A percentile compares a stretch with the other conserved stretches of the same genome.
These are phyloP conservation scores for Channa striata DNA, from an alignment of 2,797 vertebrate species.

Conservation along the genomic window DNA sequence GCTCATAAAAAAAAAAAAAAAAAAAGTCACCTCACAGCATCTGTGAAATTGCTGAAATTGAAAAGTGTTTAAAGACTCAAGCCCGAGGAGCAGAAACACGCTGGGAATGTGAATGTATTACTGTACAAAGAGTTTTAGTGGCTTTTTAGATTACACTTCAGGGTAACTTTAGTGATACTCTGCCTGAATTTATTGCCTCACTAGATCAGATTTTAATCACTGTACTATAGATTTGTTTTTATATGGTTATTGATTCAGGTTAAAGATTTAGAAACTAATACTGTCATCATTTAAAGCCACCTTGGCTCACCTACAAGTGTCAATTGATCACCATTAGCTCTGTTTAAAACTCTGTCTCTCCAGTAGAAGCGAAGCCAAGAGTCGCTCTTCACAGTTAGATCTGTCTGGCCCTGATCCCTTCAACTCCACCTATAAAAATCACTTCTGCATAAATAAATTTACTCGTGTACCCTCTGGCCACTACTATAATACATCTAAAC, in stretches of 20 bases:
- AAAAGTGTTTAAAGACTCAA: constrained; percentile 17
- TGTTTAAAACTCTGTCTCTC: constrained; percentile 31
- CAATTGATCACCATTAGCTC: constrained; percentile 16
- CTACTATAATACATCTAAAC: constrained; percentile 66
- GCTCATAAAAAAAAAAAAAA: constrained; percentile 28
- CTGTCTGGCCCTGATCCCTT: constrained; percentile 11
- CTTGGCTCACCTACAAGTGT: constrained; percentile 27
- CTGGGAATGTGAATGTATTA: constrained; percentile 42
- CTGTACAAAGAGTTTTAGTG: constrained; percentile 3
- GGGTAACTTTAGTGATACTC: constrained; percentile 17
- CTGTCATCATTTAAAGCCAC: constrained; percentile 35
- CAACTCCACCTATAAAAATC: constrained; percentile 33
- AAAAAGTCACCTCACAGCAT: constrained; percentile 33
- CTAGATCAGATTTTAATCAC: constrained; percentile 44
- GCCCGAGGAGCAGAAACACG: constrained; percentile 18
- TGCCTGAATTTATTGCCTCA: constrained; percentile 28
- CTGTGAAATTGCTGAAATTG: constrained; percentile 34
- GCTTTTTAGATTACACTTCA: constrained; percentile 10
- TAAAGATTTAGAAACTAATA: constrained; percentile 32
- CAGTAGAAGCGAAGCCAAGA: constrained; percentile 7
- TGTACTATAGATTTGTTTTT: constrained; percentile 24
- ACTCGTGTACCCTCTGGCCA: constrained; percentile 44
- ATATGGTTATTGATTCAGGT: constrained; percentile 40
- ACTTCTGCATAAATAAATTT: constrained; percentile 35
- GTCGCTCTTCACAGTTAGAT: constrained; percentile 1